Conservation (phyloP, 2,113 vertebrate species). For the Micronycteris hirsuta region DNA sequence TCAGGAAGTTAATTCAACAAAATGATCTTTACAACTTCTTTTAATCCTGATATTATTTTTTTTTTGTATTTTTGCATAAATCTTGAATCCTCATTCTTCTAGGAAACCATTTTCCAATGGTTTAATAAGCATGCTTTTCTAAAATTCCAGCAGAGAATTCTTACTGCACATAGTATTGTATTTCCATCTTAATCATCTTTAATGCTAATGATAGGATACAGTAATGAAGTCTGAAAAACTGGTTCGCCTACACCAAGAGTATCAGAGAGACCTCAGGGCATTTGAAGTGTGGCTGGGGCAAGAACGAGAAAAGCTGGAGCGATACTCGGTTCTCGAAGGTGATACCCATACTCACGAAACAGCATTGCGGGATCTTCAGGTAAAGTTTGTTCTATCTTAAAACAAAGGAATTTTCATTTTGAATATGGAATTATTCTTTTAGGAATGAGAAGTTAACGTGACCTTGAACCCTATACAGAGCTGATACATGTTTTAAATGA, state of each 20-base stretch:
- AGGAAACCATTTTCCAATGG: neutral
- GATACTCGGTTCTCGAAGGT: constrained; percentile 86
- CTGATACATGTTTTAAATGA: neutral
- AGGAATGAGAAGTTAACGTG: neutral
- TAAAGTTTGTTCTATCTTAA: constrained; percentile 51
- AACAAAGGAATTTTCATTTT: neutral
- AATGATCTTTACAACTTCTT: neutral
- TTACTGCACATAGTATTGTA: neutral
- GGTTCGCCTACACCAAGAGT: constrained; percentile 91
- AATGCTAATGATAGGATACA: constrained; percentile 82
- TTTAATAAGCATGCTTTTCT: neutral
- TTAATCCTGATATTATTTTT: neutral
- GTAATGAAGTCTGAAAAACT: constrained; percentile 89
- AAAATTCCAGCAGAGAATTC: neutral
- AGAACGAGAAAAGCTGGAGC: constrained; percentile 88
- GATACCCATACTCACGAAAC: constrained; percentile 86
- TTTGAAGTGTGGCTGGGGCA: constrained; percentile 96
- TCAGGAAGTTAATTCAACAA: neutral
- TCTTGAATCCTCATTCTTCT: neutral
- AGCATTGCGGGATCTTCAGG: constrained; percentile 89
- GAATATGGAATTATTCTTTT: neutral
- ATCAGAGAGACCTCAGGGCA: constrained; percentile 90
- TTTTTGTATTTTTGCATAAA: neutral
- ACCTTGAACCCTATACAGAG: neutral
- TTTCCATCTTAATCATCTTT: neutral